Base-by-base conservation (phyloP, 2,113 vertebrate species). In the Lanius ludovicianus region DNA sequence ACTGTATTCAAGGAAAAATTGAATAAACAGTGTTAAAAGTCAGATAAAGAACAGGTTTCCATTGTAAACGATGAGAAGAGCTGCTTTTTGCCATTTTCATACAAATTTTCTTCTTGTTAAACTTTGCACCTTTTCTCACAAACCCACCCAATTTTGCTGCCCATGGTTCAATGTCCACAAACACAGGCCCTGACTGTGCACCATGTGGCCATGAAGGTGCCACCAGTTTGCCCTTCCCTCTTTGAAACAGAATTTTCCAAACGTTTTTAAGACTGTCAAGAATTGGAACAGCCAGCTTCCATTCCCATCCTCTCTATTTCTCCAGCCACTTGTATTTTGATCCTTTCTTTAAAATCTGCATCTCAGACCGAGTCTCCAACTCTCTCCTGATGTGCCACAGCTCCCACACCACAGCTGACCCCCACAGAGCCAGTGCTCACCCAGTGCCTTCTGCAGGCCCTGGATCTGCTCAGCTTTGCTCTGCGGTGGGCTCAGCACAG, bases 401-500 rank as follows among this genome's bases (percentile, higher is more conserved):
- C 44, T 27, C 28, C 39, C 68, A 27, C 21, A 25, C 1, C 39
- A 12, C 57, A 41, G 5, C 15, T 50, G 76, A 35, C 2, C 33
- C 15, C 57, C 6, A 2, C 0, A 15, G 59, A 85, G 21, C 35
- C 25, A 21, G 31, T 1, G n/a, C 37, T 62, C 23, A 9, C 10
- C 35, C 56, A 7, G 49, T 1, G 21, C 13, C 37, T 56, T 56
- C 62, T 67, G 42, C 20, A 9, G 62, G 20, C 27, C 42, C n/a
- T 3, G 3, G 35, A 16, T 15, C 41, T 19, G 55, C 59, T 52
- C 1, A 3, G 53, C 27, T 77, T 42, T 50, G 21, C 77, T 37
- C 57, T 0, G 5, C 4, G 1, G 1, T 6, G 24, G 33, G 28
- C 57, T 84, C 24, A 20, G 33, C 0, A 0, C 10, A 31, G 65